Conservation (phyloP, 2,888 invertebrate genomes). For the Erpobdella octoculata region DNA sequence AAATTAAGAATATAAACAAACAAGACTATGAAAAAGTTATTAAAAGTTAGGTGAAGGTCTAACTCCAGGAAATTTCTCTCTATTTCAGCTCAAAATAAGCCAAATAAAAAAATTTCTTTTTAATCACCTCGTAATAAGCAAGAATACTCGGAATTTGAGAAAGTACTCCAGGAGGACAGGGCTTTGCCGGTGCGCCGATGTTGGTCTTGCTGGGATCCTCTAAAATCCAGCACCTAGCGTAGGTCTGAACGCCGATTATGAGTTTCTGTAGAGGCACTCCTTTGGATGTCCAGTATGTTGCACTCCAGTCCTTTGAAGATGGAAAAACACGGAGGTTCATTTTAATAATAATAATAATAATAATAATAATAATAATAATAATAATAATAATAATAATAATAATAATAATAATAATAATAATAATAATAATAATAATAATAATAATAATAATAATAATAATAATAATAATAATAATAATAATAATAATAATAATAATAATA, state of each 20-base stretch:
- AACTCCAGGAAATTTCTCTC: too few species aligned
- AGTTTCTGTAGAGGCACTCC: slow-evolving; percentile 43
- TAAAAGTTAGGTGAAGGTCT: too few species aligned
- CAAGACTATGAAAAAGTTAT: too few species aligned
- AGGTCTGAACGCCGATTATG: slow-evolving; percentile 43
- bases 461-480: background rate
- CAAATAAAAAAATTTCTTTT: too few species aligned
- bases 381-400: background rate
- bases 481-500: background rate
- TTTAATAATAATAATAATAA: too few species aligned
- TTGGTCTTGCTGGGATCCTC: slow-evolving; percentile 34
- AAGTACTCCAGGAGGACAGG: slow-evolving; percentile 40
- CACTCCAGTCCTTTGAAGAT: slow-evolving; percentile 38
- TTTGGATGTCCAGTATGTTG: slow-evolving; percentile 41
- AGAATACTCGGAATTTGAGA: slow-evolving; percentile 44
- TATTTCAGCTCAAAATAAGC: too few species aligned
- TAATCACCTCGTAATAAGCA: slow-evolving; percentile 46
- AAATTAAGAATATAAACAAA: too few species aligned
- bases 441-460: background rate
- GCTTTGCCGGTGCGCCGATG: slow-evolving; percentile 40
- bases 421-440: background rate
- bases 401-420: background rate
- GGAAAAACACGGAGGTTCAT: too few species aligned
- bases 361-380: too few species aligned
- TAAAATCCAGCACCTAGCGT: slow-evolving; percentile 44